A percentile compares a stretch with the other conserved stretches of the same genome.
These are phyloP conservation scores for Vanessa atalanta DNA, from an alignment of 1,140 invertebrate species.

Conservation along the genomic window DNA sequence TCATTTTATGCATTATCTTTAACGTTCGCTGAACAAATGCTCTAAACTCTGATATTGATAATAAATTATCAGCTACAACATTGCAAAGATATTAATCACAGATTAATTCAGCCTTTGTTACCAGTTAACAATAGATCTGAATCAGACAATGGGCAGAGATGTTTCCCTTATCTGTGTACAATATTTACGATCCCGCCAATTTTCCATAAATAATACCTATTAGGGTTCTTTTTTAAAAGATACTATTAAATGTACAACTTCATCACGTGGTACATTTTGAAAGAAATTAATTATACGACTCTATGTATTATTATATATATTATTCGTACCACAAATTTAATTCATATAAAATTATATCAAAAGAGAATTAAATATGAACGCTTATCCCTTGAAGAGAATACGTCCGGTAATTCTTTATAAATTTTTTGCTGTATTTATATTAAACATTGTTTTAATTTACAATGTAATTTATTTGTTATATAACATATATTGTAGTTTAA, in stretches of 20 bases:
- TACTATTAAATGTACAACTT: background rate
- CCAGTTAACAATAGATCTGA: constrained; percentile 42
- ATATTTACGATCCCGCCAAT: constrained; percentile 5
- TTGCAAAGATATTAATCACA: constrained; percentile 36
- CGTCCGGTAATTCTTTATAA: background rate
- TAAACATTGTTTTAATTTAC: background rate
- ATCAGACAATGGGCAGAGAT: constrained; percentile 40
- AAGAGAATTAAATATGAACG: too few species aligned
- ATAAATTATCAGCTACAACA: constrained; percentile 31
- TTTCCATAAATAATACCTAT: background rate
- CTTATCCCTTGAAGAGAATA: too few species aligned
- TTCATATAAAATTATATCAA: too few species aligned
- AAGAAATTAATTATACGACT: background rate
- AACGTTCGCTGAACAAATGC: background rate
- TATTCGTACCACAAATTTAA: too few species aligned
- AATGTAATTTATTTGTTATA: too few species aligned
- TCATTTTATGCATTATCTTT: background rate
- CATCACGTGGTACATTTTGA: background rate
- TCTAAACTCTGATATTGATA: constrained; percentile 16
- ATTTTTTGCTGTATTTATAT: background rate
- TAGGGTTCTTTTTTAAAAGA: background rate
- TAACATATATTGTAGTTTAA: too few species aligned
- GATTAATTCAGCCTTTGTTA: constrained; percentile 41
- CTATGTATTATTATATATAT: too few species aligned
- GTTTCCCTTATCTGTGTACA: constrained; percentile 25